Conservation (phyloP, 2,888 invertebrate genomes). For the Prostheceraeus crozeri region DNA sequence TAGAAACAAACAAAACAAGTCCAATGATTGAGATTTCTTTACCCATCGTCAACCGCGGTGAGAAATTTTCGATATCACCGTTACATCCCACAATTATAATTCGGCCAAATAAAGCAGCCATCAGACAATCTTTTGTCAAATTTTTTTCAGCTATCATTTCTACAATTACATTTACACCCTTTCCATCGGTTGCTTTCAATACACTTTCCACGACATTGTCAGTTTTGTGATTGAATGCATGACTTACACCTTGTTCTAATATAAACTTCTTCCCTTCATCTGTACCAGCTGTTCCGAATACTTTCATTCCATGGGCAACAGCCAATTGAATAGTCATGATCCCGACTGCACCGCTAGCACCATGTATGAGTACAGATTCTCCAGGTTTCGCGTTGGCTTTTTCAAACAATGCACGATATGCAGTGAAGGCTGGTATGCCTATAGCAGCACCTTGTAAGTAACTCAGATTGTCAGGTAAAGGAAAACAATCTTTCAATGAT, state of each 20-base stretch:
- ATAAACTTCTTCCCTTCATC: constrained; percentile 53
- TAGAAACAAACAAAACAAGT: no score
- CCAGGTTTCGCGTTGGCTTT: constrained; percentile 55
- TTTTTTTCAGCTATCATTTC: constrained; percentile 63
- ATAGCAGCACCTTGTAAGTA: constrained; percentile 61
- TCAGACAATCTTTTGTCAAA: constrained; percentile 58
- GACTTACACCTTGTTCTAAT: constrained; percentile 53
- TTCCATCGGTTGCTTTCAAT: constrained; percentile 51
- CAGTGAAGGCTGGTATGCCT: constrained; percentile 61
- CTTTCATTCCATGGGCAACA: constrained; percentile 49
- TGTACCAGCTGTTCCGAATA: constrained; percentile 61
- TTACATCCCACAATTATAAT: no score
- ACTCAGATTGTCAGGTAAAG: constrained; percentile 54
- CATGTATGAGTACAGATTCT: constrained; percentile 60
- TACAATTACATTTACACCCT: constrained; percentile 60
- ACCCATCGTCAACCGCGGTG: no score
- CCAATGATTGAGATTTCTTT: no score
- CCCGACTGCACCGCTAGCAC: constrained; percentile 60
- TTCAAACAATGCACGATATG: constrained; percentile 58
- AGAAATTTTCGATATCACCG: no score
- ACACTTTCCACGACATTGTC: no score
- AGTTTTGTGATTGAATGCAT: constrained; percentile 58
- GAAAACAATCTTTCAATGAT: constrained; percentile 49
- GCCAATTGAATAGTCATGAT: constrained; percentile 58
- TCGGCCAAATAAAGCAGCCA: constrained; percentile 56